These are phyloP conservation scores for Idaea dimidiata DNA, from an alignment of 2,888 invertebrate species.

Conservation along the genomic window DNA sequence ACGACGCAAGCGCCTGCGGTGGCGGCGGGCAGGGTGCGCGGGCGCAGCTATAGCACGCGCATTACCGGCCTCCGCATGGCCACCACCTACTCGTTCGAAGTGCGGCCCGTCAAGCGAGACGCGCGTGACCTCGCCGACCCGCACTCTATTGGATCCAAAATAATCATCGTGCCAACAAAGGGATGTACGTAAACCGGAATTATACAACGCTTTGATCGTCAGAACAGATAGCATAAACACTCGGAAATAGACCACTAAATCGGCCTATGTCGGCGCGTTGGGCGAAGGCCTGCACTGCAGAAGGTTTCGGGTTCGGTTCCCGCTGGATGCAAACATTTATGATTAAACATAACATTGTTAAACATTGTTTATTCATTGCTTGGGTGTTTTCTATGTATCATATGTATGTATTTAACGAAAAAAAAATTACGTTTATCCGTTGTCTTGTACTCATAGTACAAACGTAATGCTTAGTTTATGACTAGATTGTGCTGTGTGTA, in stretches of 20 bases:
- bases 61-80: constrained; percentile 89
- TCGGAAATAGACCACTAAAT: constrained; percentile 18
- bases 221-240: constrained; percentile 20
- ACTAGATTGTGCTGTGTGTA: too few relatives aligned
- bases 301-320: too few relatives aligned
- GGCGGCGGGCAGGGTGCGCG: constrained; percentile 38
- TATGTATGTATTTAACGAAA: too few relatives aligned
- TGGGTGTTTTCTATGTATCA: too few relatives aligned
- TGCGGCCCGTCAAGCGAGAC: constrained; percentile 81
- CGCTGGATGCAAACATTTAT: too few relatives aligned
- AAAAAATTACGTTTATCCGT: too few relatives aligned
- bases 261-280: too few relatives aligned
- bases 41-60: constrained; percentile 78
- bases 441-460: too few relatives aligned
- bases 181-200: constrained; percentile 84
- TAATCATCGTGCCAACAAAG: constrained; percentile 89
- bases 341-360: too few relatives aligned
- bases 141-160: constrained; percentile 83
- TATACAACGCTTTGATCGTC: constrained; percentile 19
- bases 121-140: constrained; percentile 75
- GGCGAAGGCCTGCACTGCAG: too few relatives aligned
- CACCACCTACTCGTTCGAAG: constrained; percentile 90
- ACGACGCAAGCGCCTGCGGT: constrained; percentile 33
- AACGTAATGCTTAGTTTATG: too few relatives aligned
- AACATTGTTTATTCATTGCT: too few relatives aligned